Base-by-base conservation (phyloP, 1,140 invertebrate genomes). In the Muscidifurax raptorellus region DNA sequence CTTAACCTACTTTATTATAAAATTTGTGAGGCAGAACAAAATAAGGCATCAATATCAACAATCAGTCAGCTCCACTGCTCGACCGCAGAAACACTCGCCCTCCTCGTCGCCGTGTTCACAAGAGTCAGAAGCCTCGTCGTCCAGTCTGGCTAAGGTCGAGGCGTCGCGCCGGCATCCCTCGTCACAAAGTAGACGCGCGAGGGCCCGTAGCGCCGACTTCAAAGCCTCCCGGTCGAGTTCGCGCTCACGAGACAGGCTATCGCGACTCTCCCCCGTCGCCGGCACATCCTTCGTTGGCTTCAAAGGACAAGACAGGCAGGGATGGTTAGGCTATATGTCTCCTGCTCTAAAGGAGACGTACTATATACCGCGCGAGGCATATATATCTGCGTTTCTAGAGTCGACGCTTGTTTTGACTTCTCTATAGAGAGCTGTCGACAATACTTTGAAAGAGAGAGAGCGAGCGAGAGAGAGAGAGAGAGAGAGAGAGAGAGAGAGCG, bases 151-250 rank as follows among this genome's bases (percentile, higher is more conserved):
- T n/a, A n/a, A 32, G 72, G 72, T 30, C 76, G 25, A 64, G 13
- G 25, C n/a, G 47, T 9, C 22, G 67, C 66, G 22, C 22, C 22
- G 25, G 18, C 25, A 6, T 10, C 18, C 13, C 6, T n/a, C 47
- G 10, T 69, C 77, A 7, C 13, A 22, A 0, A 28, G 18, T 0
- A 81, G 79, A 7, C 64, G 52, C 69, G 10, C 28, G 7, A 82
- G 36, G 1, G 84, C 79, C 15, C 36, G 18, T 2, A 85, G 30
- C 7, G 84, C 84, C 28, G 75, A 69, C 75, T 85, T 78, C 75
- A 85, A 79, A 82, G 84, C 75, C n/a, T 15, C 84, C n/a, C 75
- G 59, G 52, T 85, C 75, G 22, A 85, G 74, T 0, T 71, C 7
- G 13, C 72, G 59, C 28, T 74, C 22, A 74, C 9, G 3, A 67